Conservation (phyloP, 2,113 vertebrate species). For the Glareola pratincola region DNA sequence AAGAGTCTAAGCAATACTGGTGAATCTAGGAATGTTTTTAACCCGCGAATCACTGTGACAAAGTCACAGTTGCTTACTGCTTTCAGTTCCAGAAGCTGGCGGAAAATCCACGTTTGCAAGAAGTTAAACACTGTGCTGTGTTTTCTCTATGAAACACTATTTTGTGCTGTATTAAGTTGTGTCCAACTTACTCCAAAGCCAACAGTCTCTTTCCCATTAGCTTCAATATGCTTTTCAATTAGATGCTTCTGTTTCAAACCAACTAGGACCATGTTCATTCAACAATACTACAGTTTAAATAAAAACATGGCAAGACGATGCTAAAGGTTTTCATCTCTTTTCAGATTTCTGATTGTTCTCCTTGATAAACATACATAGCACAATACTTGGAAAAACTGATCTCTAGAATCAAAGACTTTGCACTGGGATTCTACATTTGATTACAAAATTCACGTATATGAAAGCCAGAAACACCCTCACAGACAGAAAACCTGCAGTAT, state of each 20-base stretch:
- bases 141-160: background rate
- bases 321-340: background rate
- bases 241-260: background rate
- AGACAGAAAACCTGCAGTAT: background rate
- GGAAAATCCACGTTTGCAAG: background rate
- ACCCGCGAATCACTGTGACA: background rate
- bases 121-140: background rate
- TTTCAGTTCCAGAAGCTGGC: background rate
- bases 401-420: background rate
- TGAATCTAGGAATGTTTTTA: background rate
- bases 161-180: background rate
- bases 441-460: background rate
- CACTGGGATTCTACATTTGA: background rate
- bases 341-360: background rate
- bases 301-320: background rate
- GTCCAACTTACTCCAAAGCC: constrained; percentile 17
- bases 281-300: background rate
- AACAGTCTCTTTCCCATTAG: constrained; percentile 16
- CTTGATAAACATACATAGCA: background rate
- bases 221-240: background rate
- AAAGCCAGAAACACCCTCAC: background rate
- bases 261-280: background rate
- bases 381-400: background rate
- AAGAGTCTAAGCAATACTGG: background rate
- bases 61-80: background rate